Evolutionary conservation across 1,140 invertebrate genomes (phyloP).

Genomic region (Prorops nasuta): DNA sequence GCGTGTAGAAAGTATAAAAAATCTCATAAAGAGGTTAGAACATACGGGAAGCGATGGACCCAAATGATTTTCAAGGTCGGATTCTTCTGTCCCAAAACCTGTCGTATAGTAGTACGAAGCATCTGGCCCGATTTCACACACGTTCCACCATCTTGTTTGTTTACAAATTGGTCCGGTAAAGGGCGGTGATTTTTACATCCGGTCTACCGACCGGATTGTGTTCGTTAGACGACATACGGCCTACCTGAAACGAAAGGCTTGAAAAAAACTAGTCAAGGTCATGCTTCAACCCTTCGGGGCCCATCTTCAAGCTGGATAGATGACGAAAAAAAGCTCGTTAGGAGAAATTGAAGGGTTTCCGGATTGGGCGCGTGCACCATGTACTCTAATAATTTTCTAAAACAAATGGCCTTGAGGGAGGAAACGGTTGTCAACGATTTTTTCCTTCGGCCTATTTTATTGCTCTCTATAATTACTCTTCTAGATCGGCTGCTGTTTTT

Average conservation of each 20-base stretch:
- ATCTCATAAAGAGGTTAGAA: too few species aligned
- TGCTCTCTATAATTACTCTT: too few species aligned
- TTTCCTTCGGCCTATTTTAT: too few species aligned
- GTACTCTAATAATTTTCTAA: too few species aligned
- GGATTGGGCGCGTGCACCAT: too few species aligned
- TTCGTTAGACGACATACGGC: constrained; percentile 23
- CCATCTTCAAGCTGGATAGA: too few species aligned
- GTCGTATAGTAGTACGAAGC: constrained; percentile 11
- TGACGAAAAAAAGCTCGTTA: too few species aligned
- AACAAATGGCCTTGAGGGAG: too few species aligned
- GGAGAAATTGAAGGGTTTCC: too few species aligned
- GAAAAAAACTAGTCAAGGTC: background rate
- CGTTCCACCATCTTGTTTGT: constrained; percentile 20
- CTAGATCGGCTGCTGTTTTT: too few species aligned
- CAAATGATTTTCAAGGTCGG: constrained; percentile 9
- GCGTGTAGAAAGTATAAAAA: too few species aligned
- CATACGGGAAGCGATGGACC: constrained; percentile 28
- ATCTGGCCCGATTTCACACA: constrained; percentile 13
- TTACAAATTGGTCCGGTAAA: constrained; percentile 19
- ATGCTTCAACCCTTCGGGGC: constrained; percentile 5
- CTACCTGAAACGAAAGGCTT: background rate
- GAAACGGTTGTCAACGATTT: too few species aligned
- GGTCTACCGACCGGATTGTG: constrained; percentile 1
- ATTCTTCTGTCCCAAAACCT: constrained; percentile 19
- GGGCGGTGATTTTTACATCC: constrained; percentile 22